A percentile compares a stretch with the other conserved stretches of the same genome.
These are phyloP conservation scores for Dioctria rufipes DNA, from an alignment of 2,888 invertebrate genomes.

Conservation along the genomic window DNA sequence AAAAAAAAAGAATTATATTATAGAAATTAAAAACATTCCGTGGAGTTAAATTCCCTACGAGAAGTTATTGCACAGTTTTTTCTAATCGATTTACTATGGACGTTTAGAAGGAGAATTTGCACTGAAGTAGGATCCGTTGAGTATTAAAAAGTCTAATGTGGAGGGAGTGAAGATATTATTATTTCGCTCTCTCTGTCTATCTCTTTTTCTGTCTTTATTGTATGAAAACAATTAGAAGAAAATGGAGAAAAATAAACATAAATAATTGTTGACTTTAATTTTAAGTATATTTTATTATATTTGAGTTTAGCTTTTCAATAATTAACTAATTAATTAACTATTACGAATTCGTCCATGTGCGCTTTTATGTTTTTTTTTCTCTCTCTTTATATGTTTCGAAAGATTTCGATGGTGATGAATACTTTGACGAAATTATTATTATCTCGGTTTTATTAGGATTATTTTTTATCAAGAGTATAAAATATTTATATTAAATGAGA, in stretches of 20 bases:
- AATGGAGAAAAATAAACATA: too few species aligned
- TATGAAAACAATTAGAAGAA: too few species aligned
- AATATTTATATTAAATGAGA: constrained; percentile 45
- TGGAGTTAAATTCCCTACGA: constrained; percentile 16
- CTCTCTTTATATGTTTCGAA: too few species aligned
- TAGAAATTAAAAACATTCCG: constrained; percentile 28
- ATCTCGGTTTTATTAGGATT: constrained; percentile 14
- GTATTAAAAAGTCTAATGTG: background rate
- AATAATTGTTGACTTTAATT: constrained; percentile 31
- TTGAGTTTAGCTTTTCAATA: background rate
- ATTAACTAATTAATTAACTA: background rate
- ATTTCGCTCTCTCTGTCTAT: background rate
- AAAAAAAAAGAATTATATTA: background rate
- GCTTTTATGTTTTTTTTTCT: constrained; percentile 37
- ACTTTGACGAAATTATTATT: constrained; percentile 23
- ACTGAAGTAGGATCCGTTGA: background rate
- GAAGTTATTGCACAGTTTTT: constrained; percentile 25
- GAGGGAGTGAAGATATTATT: background rate
- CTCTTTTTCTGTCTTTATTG: background rate
- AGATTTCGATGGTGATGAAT: constrained; percentile 22
- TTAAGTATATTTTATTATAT: constrained; percentile 24
- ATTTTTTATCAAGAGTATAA: constrained; percentile 41
- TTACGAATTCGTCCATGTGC: constrained; percentile 42
- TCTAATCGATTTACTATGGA: constrained; percentile 2
- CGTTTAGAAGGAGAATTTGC: constrained; percentile 13